phyloP scores from a whole-genome alignment of 1,140 invertebrate species.

The Drosophila equinoxialis region DNA sequence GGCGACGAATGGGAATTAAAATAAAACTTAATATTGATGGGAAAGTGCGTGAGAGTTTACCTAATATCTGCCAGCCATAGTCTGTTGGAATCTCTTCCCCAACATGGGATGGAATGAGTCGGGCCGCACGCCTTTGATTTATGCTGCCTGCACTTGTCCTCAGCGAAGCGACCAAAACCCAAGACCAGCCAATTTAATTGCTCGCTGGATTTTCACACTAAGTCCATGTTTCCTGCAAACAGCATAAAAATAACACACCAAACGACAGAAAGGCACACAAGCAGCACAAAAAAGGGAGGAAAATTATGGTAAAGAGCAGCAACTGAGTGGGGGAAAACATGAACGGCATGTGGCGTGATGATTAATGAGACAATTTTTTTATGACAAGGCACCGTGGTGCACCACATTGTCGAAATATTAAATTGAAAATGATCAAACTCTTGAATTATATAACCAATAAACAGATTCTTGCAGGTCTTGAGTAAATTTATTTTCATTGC shows the following conservation, averaged over 20 bases:
- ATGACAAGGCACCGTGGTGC: conserved; percentile 64
- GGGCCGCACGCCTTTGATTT: conserved; percentile 61
- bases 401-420: conserved; percentile 22
- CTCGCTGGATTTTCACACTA: conserved; percentile 71
- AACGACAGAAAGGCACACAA: conserved; percentile 14
- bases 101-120: not conserved
- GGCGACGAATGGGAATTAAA: conserved; percentile 39
- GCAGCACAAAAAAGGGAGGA: conserved; percentile 27
- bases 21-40: conserved; percentile 36
- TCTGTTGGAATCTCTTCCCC: not conserved
- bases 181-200: conserved; percentile 70
- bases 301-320: not conserved
- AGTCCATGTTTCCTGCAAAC: conserved; percentile 73
- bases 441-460: not conserved
- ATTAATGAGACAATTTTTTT: conserved; percentile 78
- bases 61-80: conserved; percentile 35
- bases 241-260: conserved; percentile 50
- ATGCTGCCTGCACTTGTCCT: conserved; percentile 67
- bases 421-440: not conserved
- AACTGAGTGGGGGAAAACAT: not conserved
- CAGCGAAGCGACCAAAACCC: not conserved
- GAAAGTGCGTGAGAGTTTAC: conserved; percentile 39
- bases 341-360: conserved; percentile 64
- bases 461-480: not conserved
- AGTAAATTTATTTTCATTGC: too few relatives aligned